Base-by-base conservation (phyloP, 2,113 vertebrate species). In the Canis aureus region DNA sequence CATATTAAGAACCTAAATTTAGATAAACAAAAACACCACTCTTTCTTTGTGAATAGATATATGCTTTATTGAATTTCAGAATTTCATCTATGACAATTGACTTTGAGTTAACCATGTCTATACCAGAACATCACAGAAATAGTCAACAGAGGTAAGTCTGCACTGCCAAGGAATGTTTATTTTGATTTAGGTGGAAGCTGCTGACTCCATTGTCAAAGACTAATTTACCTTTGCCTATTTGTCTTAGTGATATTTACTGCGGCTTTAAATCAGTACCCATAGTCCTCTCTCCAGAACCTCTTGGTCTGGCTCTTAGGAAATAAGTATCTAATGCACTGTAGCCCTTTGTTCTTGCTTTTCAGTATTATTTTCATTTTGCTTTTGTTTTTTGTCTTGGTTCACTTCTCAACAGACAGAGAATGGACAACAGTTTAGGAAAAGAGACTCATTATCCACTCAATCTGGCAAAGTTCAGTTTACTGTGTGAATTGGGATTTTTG, bases 401-500 rank as follows among this genome's bases (percentile, higher is more conserved):
- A 71, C 5, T 29, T 94, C 59, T 79, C 74, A 53, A 49, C 12
- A 90, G 84, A 11, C 83, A 95, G 49, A 85, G 15, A 27, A 38
- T 66, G 89, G 81, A 29, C 82, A 92, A 64, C 12, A 55, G 16
- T 74, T 97, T 79, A 66, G 79, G 62, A 60, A 89, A 91, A 89
- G 59, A 66, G 51, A 89, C 66, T 90, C 7, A 76, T 64, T 89
- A 82, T 69, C 84, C 1, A 74, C 29, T 5, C 79, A 60, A 49
- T 57, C 59, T 88, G 69, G 15, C 76, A 32, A 83, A 92, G 51
- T 94, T 94, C 82, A 80, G 49, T 8, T 88, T 88, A 78, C 83
- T 95, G 20, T 76, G 29, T 38, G 51, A 81, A 78, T 60, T 94
- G 95, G 87, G 92, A 94, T 90, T 96, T 97, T 94, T 96, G 80